phyloP scores from a whole-genome alignment of 2,113 vertebrate species.

The Larimichthys polyactis region DNA sequence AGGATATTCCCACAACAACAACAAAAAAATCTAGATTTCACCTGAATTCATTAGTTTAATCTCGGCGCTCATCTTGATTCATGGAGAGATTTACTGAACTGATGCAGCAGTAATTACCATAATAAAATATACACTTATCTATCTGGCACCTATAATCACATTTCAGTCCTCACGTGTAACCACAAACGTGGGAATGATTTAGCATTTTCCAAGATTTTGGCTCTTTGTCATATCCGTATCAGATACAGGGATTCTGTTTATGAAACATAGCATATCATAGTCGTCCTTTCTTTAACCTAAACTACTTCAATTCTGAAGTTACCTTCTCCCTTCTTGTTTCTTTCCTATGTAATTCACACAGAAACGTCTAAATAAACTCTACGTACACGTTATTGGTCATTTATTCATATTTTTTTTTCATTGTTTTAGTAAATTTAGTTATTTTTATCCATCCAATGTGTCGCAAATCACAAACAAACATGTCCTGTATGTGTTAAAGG shows the following conservation, averaged over 20 bases:
- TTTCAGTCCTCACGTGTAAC: not conserved
- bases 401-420: not conserved
- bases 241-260: not conserved
- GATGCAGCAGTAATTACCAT: not conserved
- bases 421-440: not conserved
- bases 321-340: not conserved
- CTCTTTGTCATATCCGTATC: not conserved
- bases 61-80: not conserved
- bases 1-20: not conserved
- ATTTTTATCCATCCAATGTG: not conserved
- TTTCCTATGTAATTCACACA: not conserved
- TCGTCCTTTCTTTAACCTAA: not conserved
- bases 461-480: not conserved
- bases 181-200: not conserved
- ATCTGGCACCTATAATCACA: not conserved
- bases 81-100: not conserved
- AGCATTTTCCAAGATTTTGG: not conserved
- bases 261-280: not conserved
- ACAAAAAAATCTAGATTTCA: not conserved
- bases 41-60: not conserved
- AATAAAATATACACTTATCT: not conserved
- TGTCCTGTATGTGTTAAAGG: not conserved
- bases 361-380: not conserved
- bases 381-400: not conserved
- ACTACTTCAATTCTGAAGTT: not conserved